These are phyloP conservation scores for Falco novaeseelandiae DNA, from an alignment of 2,797 vertebrate species.

Conservation along the genomic window DNA sequence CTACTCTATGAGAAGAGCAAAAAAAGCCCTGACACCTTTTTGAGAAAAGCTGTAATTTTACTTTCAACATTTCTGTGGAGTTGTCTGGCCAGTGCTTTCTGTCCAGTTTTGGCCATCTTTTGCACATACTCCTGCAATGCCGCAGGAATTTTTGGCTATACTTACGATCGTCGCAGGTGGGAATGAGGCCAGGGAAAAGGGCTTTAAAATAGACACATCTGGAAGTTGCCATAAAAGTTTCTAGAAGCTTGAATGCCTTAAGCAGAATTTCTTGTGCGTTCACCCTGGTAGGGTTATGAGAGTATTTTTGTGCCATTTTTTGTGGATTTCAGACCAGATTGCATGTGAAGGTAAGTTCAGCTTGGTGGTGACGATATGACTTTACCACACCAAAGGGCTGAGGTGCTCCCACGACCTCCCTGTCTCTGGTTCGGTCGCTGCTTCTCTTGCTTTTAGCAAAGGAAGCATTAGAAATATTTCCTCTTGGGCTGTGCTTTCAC, in stretches of 20 bases:
- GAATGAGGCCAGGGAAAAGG: background rate
- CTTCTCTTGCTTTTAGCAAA: background rate
- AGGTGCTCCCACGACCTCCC: background rate
- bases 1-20: background rate
- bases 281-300: accelerated
- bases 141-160: background rate
- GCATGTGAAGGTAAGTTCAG: accelerated
- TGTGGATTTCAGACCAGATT: background rate
- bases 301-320: background rate
- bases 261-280: background rate
- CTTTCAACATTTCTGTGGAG: background rate
- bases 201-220: background rate
- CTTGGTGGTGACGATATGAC: background rate
- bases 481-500: background rate
- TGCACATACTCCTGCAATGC: accelerated
- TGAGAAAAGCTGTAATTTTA: background rate
- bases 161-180: background rate
- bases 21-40: background rate
- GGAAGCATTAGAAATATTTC: background rate
- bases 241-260: background rate
- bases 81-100: background rate
- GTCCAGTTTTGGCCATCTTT: background rate
- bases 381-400: background rate
- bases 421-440: background rate
- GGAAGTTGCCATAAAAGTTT: background rate